Base-by-base conservation (phyloP, 1,140 invertebrate species). In the Zaprionus inermis region DNA sequence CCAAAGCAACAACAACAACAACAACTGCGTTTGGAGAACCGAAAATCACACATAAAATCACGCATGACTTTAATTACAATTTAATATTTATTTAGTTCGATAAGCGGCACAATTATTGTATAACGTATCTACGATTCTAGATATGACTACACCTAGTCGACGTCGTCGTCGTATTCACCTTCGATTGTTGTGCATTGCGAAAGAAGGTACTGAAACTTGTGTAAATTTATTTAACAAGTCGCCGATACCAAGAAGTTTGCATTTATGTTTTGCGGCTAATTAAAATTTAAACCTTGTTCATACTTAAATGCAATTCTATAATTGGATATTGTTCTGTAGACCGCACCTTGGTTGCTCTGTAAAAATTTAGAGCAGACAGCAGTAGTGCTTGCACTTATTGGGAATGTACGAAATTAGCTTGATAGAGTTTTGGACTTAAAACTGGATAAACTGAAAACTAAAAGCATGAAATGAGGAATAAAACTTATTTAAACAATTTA, bases 1-100 rank as follows among this genome's bases (percentile, higher is more conserved):
- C n/a, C n/a, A n/a, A n/a, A n/a, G n/a, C 67, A 28, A 28, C 3
- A 28, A 28, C 24, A 28, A 24, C 2, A 24, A 28, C 24, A 2
- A 28, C 1, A 28, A 28, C 0, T 5, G 5, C 24, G 64, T 75
- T 65, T 75, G 44, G 41, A 66, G 49, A 32, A 49, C 57, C 38
- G 14, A 60, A 58, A 51, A 49, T 22, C 44, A 22, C 44, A 22
- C 86, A 78, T 12, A 49, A 49, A 49, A 49, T 49, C 79, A 84
- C 88, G 88, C 88, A 91, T 91, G 88, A 91, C 88, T 91, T 91
- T 88, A 91, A 91, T 91, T 91, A 91, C 84, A 89, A 89, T 88
- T 88, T 88, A 88, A 88, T 89, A 89, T 89, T 90, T 89, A 89
- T 90, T 90, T 90, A 91, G 88, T 86, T 88, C 74, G 79, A 88